Conservation (phyloP, 2,113 vertebrate species). For the Morphnarchus princeps region DNA sequence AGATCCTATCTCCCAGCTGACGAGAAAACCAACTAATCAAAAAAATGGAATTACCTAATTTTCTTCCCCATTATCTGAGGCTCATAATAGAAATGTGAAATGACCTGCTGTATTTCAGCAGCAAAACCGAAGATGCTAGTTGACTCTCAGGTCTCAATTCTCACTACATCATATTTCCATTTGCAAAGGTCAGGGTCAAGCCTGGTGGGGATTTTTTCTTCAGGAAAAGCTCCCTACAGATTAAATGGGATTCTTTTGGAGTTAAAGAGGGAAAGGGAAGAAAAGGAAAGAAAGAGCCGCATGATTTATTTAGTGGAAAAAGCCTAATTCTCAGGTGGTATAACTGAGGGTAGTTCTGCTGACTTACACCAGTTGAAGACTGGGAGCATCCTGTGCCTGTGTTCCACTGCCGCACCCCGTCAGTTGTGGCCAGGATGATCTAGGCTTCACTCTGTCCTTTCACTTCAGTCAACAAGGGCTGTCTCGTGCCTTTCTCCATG, state of each 20-base stretch:
- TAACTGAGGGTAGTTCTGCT: not conserved
- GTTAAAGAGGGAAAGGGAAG: not conserved
- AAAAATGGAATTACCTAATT: slow-evolving; percentile 59
- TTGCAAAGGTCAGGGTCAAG: slow-evolving; percentile 49
- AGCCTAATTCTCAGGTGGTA: not conserved
- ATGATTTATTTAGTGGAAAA: not conserved
- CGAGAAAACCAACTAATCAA: slow-evolving; percentile 38
- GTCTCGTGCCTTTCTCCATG: not conserved
- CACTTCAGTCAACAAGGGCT: not conserved
- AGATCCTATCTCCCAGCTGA: slow-evolving; percentile 50
- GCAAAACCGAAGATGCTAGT: not conserved
- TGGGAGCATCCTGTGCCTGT: not conserved
- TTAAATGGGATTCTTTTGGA: slow-evolving; percentile 11
- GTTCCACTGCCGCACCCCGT: not conserved
- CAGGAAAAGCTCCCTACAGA: slow-evolving; percentile 17
- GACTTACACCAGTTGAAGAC: not conserved
- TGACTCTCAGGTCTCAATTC: slow-evolving; percentile 37
- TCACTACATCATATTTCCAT: slow-evolving; percentile 45
- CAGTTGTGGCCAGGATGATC: not conserved
- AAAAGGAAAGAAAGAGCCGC: not conserved
- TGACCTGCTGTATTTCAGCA: slow-evolving; percentile 11
- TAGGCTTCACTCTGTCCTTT: not conserved
- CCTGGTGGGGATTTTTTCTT: not conserved
- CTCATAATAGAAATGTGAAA: slow-evolving; percentile 56
- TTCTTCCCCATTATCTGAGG: slow-evolving; percentile 41